Percentiles rank a stretch among this genome's conserved stretches.
These are phyloP conservation scores for Holothuria scabra DNA, from an alignment of 53 echinoderm and acorn worm species.

Conservation along the genomic window DNA sequence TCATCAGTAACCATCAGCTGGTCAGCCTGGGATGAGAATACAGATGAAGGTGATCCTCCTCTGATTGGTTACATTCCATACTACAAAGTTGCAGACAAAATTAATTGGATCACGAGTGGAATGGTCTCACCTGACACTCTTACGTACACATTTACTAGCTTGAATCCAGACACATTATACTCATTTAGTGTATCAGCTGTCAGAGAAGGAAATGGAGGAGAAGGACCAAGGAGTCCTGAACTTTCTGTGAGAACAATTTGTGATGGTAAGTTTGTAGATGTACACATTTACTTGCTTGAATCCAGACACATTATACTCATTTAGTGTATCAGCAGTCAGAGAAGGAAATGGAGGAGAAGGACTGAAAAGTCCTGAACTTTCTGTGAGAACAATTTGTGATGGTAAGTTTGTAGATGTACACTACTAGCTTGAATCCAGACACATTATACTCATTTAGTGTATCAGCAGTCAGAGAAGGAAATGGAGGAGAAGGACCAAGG, in stretches of 20 bases:
- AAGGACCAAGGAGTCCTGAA: background rate
- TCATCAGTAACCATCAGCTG: constrained; percentile 16
- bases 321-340: too few species aligned
- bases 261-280: background rate
- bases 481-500: background rate
- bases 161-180: background rate
- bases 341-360: too few species aligned
- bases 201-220: background rate
- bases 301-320: too few species aligned
- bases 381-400: too few species aligned
- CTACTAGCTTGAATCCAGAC: background rate
- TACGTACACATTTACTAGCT: background rate
- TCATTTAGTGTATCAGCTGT: constrained; percentile 10
- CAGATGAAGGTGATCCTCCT: background rate
- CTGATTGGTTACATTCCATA: background rate
- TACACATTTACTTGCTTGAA: too few species aligned
- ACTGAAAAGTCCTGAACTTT: too few species aligned
- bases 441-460: background rate
- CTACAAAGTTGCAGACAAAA: background rate
- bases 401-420: too few species aligned
- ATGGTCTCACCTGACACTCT: background rate
- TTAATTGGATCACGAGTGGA: background rate
- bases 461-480: background rate
- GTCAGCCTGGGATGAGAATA: background rate
- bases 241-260: constrained; percentile 4